Percentiles rank a stretch among this genome's conserved stretches.
These are phyloP conservation scores for Drosophila tanythrix DNA, from an alignment of 2,888 invertebrate species.

Conservation along the genomic window DNA sequence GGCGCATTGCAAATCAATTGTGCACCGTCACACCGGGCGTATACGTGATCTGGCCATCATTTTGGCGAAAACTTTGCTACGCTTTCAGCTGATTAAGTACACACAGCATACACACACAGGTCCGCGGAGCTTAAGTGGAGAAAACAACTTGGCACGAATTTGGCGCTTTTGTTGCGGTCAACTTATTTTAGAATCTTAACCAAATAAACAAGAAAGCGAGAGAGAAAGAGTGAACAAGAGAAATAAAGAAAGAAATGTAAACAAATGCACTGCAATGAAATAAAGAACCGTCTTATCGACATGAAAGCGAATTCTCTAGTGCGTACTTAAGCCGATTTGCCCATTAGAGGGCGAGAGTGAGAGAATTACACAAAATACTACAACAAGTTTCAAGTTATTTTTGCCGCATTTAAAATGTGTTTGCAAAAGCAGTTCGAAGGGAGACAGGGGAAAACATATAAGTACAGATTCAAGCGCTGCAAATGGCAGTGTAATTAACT, in stretches of 20 bases:
- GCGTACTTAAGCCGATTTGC: constrained; percentile 69
- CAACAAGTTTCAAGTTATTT: constrained; percentile 63
- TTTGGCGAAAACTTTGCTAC: constrained; percentile 51
- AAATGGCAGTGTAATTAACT: constrained; percentile 63
- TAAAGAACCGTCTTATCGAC: constrained; percentile 54
- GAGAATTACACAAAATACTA: constrained; percentile 56
- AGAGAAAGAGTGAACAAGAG: constrained; percentile 8
- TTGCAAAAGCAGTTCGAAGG: neutral
- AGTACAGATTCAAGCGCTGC: constrained; percentile 23
- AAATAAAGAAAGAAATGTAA: constrained; percentile 32
- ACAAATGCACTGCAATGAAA: constrained; percentile 65
- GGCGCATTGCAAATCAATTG: constrained; percentile 36
- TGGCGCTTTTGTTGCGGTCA: constrained; percentile 73
- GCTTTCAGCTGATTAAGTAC: constrained; percentile 76
- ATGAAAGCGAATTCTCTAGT: constrained; percentile 68
- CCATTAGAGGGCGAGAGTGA: neutral
- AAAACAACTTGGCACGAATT: constrained; percentile 67
- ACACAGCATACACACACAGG: constrained; percentile 29
- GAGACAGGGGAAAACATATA: neutral
- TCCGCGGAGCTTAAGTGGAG: constrained; percentile 26
- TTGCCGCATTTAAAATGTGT: constrained; percentile 28
- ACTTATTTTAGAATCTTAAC: constrained; percentile 62
- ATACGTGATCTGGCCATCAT: constrained; percentile 46
- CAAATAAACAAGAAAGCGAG: constrained; percentile 28
- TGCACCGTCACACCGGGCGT: constrained; percentile 35